Conservation (phyloP, 2,888 invertebrate genomes). For the Drosophila pseudotalamancana region DNA sequence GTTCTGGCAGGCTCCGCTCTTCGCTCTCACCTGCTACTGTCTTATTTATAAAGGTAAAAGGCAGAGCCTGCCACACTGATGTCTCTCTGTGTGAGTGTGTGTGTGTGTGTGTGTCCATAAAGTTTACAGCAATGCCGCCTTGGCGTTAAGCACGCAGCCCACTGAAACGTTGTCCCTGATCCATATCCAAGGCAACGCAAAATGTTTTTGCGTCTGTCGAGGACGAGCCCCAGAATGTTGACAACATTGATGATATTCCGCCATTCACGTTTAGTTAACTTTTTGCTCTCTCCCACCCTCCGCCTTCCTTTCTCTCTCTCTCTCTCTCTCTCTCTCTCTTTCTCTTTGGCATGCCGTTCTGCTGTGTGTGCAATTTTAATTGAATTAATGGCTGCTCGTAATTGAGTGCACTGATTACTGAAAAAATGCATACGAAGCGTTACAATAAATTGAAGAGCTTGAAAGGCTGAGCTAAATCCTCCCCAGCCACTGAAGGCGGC, state of each 20-base stretch:
- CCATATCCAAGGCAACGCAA: constrained; percentile 36
- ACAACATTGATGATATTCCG: constrained; percentile 40
- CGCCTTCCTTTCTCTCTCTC: neutral
- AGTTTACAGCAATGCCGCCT: constrained; percentile 42
- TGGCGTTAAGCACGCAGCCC: constrained; percentile 27
- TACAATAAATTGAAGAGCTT: constrained; percentile 17
- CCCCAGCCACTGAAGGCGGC: neutral
- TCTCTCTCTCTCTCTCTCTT: constrained; percentile 1
- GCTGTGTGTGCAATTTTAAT: constrained; percentile 40
- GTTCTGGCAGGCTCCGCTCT: neutral
- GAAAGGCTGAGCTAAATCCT: constrained; percentile 1
- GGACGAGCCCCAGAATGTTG: constrained; percentile 12
- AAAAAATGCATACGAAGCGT: constrained; percentile 14
- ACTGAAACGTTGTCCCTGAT: constrained; percentile 19
- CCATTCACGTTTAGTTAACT: constrained; percentile 33
- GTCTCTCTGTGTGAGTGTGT: neutral
- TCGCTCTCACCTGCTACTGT: neutral
- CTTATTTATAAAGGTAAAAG: constrained; percentile 48
- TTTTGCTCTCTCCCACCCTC: neutral
- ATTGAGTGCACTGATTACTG: constrained; percentile 58
- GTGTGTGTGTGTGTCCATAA: constrained; percentile 48
- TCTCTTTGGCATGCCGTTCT: constrained; percentile 17
- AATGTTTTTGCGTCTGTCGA: constrained; percentile 27
- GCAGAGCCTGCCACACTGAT: constrained; percentile 25
- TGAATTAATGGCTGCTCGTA: constrained; percentile 58